Percentiles rank a stretch among this genome's conserved stretches.
Conservation (phyloP, 2,797 vertebrate species). For the Carcharodon carcharias region DNA sequence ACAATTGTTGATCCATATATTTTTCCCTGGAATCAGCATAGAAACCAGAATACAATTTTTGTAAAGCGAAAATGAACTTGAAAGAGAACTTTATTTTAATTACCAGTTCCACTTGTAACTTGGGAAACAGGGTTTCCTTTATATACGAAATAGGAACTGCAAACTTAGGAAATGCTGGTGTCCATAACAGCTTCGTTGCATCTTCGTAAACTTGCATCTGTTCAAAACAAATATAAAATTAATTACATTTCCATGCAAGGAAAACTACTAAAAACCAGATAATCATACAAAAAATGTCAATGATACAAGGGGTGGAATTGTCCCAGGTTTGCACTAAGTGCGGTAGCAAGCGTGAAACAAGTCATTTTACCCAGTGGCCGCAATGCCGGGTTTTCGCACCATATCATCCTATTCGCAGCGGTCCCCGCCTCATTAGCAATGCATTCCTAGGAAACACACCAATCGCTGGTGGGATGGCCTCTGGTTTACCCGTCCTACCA, state of each 20-base stretch:
- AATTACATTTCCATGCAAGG: background rate
- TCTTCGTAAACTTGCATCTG: conserved; percentile 55
- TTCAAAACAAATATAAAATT: conserved; percentile 45
- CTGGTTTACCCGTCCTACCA: too few relatives aligned
- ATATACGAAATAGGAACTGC: conserved; percentile 55
- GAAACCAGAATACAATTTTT: background rate
- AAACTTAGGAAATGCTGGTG: conserved; percentile 60
- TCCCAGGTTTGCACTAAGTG: too few relatives aligned
- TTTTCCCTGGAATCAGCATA: background rate
- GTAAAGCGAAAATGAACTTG: background rate
- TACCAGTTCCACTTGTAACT: conserved; percentile 57
- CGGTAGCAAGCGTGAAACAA: too few relatives aligned
- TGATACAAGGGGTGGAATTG: too few relatives aligned
- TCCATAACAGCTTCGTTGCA: conserved; percentile 60
- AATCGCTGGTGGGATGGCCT: too few relatives aligned
- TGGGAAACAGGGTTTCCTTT: conserved; percentile 59
- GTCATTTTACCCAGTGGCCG: too few relatives aligned
- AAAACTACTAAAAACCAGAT: background rate
- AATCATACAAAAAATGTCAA: background rate
- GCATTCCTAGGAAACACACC: too few relatives aligned
- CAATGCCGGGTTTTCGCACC: too few relatives aligned
- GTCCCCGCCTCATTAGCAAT: too few relatives aligned
- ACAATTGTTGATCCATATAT: background rate
- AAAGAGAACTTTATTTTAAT: background rate
- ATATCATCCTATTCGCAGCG: too few relatives aligned